phyloP scores from a whole-genome alignment of 1,140 invertebrate species.

The Drosophila sulfurigaster region DNA sequence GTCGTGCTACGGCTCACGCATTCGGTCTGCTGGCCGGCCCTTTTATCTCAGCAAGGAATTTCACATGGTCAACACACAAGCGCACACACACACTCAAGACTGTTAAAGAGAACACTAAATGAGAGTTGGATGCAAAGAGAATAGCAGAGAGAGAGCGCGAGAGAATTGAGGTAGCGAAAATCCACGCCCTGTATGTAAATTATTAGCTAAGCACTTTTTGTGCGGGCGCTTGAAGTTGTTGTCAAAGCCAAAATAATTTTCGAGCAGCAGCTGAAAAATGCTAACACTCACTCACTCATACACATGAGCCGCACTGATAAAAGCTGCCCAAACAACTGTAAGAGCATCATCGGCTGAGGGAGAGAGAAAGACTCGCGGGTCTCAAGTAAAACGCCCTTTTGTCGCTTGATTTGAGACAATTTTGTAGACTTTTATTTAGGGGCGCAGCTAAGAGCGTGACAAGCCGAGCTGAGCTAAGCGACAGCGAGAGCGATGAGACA shows the following conservation, averaged over 20 bases:
- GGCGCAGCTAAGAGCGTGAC: constrained; percentile 38
- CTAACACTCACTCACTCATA: constrained; percentile 33
- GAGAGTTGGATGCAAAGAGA: neutral
- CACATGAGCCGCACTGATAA: constrained; percentile 22
- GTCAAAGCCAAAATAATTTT: constrained; percentile 57
- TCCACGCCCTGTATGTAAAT: constrained; percentile 84
- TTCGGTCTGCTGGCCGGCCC: constrained; percentile 55
- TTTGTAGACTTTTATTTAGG: constrained; percentile 24
- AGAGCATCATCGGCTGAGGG: constrained; percentile 33
- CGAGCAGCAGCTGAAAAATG: constrained; percentile 53
- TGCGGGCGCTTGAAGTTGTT: constrained; percentile 70
- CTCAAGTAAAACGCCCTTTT: constrained; percentile 80
- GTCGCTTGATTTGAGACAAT: constrained; percentile 44
- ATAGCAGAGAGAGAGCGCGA: constrained; percentile 7
- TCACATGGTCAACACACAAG: constrained; percentile 3
- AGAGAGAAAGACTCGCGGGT: constrained; percentile 16
- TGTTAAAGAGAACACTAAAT: constrained; percentile 15
- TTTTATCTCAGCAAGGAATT: constrained; percentile 52
- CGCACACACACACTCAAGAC: constrained; percentile 9
- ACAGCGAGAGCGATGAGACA: neutral
- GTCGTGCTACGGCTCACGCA: constrained; percentile 52
- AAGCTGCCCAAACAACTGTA: constrained; percentile 13
- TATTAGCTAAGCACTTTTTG: constrained; percentile 82
- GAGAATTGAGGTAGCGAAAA: constrained; percentile 57
- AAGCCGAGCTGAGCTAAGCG: constrained; percentile 18